Base-by-base conservation (phyloP, 2,113 vertebrate genomes). In the Mixornis gularis region DNA sequence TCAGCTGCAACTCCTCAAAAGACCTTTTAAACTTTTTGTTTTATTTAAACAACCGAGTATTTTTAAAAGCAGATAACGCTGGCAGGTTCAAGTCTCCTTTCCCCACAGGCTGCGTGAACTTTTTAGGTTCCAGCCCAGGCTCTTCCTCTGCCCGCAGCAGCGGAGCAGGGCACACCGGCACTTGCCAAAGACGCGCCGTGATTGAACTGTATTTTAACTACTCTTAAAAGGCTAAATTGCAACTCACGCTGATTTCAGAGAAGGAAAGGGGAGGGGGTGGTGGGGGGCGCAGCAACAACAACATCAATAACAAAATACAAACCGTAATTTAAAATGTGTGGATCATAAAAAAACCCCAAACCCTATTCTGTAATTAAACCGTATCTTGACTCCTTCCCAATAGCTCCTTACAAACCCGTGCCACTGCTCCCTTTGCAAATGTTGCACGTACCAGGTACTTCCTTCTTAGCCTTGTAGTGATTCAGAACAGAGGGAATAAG, bases 401-500 rank as follows among this genome's bases (percentile, higher is more conserved):
- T 16, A 59, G 73, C 74, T 79, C 70, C 80, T 69, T 21, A 21
- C 38, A 78, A 79, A 80, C 71, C 89, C 21, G 32, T 56, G 79
- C 90, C 64, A 36, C 68, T 74, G 63, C 40, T 85, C 88, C 92
- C 84, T 81, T 46, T 94, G 92, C 92, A 89, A 93, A 72, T 92
- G 90, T 88, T 87, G 84, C 89, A 81, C 66, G 89, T 93, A 87
- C 81, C 94, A 94, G 94, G 96, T 96, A 93, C 81, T 94, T 89
- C 94, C 92, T 90, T 73, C 87, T 79, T 80, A 94, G 86, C 69
- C 78, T 65, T 82, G 69, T 80, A 87, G 76, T 85, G 87, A 78
- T 87, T 91, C 85, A 90, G 88, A 95, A 96, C 86, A 91, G 90
- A 93, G 95, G 87, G 95, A 94, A 95, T 94, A 93, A 95, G 95